Conservation (phyloP, 2,113 vertebrate genomes). For the Bos taurus region ARS-UCD2.0 NC_037332.1:52725501-52726000, state of each 20-base stretch:
- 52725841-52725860: neutral
- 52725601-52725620: neutral
- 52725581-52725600: neutral
- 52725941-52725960: neutral
- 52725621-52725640: neutral
- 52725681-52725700: neutral
- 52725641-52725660: neutral
- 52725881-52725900: neutral
- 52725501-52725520: neutral
- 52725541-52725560: neutral
- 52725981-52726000: neutral
- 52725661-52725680: neutral
- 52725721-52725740: neutral
- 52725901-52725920: neutral
- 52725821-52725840: neutral
- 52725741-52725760: neutral
- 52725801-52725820: neutral
- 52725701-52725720: neutral
- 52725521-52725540: neutral
- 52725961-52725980: neutral
- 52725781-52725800: neutral
- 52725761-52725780: neutral
- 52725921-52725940: neutral
- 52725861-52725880: neutral
- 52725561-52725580: neutral